Evolutionary conservation across 2,113 vertebrate genomes (phyloP).

Genomic region (Sialia sialis): DNA sequence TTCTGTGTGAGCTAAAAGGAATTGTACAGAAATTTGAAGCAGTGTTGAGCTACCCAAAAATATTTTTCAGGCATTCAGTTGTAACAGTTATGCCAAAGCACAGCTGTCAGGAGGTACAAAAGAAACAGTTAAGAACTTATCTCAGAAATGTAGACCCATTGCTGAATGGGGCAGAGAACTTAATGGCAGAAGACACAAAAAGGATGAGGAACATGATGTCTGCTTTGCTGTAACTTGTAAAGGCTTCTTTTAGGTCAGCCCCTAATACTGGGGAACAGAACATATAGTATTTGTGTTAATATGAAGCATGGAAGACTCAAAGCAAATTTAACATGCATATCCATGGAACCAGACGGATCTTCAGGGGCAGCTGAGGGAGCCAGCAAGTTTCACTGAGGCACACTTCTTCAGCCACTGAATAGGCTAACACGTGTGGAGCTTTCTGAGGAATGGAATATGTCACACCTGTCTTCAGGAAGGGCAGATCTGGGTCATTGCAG

Average conservation of each 20-base stretch:
- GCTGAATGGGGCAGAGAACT: background rate
- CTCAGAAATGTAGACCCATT: background rate
- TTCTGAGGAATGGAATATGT: background rate
- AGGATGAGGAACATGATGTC: background rate
- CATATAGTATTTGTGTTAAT: background rate
- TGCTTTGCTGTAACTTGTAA: background rate
- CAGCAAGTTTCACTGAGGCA: background rate
- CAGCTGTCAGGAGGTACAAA: background rate
- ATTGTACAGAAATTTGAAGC: background rate
- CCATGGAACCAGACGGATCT: background rate
- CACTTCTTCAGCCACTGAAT: background rate
- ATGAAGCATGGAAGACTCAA: background rate
- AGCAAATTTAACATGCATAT: background rate
- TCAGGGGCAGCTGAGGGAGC: background rate
- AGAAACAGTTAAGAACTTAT: background rate
- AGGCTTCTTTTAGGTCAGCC: background rate
- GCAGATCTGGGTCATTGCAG: background rate
- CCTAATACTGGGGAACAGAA: background rate
- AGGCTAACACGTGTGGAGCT: background rate
- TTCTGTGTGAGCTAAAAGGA: background rate
- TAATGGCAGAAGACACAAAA: background rate
- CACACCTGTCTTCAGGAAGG: background rate
- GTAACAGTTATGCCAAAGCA: background rate
- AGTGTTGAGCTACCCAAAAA: background rate
- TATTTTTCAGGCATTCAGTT: background rate